These are phyloP conservation scores for Helicolenus hilgendorfi DNA, from an alignment of 2,797 vertebrate genomes.

Conservation along the genomic window DNA sequence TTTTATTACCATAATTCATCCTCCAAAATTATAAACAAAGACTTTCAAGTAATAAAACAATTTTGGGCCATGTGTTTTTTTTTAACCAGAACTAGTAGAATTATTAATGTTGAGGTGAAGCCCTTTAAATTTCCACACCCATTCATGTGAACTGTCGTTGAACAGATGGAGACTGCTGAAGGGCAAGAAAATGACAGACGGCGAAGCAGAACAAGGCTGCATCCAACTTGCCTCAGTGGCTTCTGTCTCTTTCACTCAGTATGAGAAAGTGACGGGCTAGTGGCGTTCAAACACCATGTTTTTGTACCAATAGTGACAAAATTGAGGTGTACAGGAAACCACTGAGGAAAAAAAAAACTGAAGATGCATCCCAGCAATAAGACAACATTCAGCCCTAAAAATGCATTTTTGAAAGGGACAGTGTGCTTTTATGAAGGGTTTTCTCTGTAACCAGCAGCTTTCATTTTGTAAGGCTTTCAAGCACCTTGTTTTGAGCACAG, in stretches of 20 bases:
- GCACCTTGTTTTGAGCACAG: conserved; percentile 69
- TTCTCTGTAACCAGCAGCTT: conserved; percentile 80
- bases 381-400: neutral
- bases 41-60: conserved; percentile 66
- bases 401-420: conserved; percentile 18
- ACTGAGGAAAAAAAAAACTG: neutral
- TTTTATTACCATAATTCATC: conserved; percentile 71
- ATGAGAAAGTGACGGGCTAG: neutral
- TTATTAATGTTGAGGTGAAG: conserved; percentile 33
- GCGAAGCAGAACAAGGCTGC: neutral
- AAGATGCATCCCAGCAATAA: neutral
- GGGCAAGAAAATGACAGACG: conserved; percentile 23
- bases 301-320: neutral
- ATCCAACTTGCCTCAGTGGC: conserved; percentile 1
- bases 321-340: neutral
- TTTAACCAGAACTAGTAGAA: neutral
- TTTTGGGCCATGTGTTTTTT: neutral
- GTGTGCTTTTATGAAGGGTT: conserved; percentile 50
- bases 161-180: conserved; percentile 55
- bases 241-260: neutral
- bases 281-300: neutral
- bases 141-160: conserved; percentile 18
- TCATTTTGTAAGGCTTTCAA: conserved; percentile 83
- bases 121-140: conserved; percentile 39
- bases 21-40: conserved; percentile 38